Base-by-base conservation (phyloP, 2,888 invertebrate species). In the Terebella lapidaria region DNA sequence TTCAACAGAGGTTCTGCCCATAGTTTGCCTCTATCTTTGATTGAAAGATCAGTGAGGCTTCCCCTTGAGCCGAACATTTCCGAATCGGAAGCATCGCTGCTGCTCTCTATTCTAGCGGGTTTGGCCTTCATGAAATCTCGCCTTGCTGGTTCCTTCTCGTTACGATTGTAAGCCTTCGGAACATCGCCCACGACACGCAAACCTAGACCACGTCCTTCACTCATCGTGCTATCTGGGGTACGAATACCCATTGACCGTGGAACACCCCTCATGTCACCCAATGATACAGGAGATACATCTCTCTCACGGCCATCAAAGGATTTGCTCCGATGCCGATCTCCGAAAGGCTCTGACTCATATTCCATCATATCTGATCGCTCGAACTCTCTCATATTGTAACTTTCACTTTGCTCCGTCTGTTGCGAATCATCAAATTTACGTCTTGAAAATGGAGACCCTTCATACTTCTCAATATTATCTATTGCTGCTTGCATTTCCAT, bases 71-170 rank as follows among this genome's bases (percentile, higher is more conserved):
- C 56, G n/a, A 20, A 22, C 4, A 63, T 26, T 53, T 69, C 69
- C 25, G 35, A 56, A 56, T 68, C 69, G 15, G 67, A 67, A 15
- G 62, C 57, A 29, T 69, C 69, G 56, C 68, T 66, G 55, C 64
- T 60, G 55, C 67, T 67, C 45, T 69, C 69, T 24, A 69, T 66
- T 10, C 62, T 58, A 1, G 58, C 61, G 2, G 69, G 67, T 3
- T 46, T 42, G 10, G 64, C 64, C 25, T 53, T 45, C 29, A 69
- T 67, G 29, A 66, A 69, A 2, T 58, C 64, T 22, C 24, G 61
- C 25, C 69, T 28, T 1, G 68, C 67, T 1, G 62, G 20, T 1
- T 29, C 47, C 28, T 61, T 70, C 2, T 60, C 56, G 1, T 25
- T 25, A 10, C 56, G 54, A 10, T 28, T 61, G 59, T 62, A 69